These are phyloP conservation scores for Regulus satrapa DNA, from an alignment of 2,113 vertebrate species.

Conservation along the genomic window DNA sequence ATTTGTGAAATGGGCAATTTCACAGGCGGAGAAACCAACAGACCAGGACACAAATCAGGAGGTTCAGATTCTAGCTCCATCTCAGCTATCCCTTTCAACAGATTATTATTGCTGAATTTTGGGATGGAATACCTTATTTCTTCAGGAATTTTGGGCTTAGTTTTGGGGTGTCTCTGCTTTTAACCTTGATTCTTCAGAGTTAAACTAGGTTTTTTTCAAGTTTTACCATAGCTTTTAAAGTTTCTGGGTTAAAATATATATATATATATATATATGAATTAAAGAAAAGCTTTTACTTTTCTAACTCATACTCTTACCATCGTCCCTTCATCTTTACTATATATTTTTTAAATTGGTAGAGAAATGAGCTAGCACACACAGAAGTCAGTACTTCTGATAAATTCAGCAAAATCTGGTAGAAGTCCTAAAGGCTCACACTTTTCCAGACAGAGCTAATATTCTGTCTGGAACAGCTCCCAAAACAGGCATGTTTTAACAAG, in stretches of 20 bases:
- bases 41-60: neutral
- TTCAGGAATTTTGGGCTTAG: neutral
- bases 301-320: neutral
- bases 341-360: neutral
- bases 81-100: neutral
- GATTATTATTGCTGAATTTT: neutral
- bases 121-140: neutral
- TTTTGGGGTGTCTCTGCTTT: neutral
- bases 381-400: neutral
- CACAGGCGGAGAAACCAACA: neutral
- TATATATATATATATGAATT: neutral
- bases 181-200: neutral
- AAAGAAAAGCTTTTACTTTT: neutral
- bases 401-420: neutral
- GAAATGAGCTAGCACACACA: neutral
- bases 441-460: neutral
- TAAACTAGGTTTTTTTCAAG: neutral
- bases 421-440: neutral
- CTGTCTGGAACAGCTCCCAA: neutral
- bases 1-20: neutral
- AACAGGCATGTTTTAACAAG: constrained; percentile 40
- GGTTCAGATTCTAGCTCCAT: neutral
- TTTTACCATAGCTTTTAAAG: neutral
- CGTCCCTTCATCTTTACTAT: neutral
- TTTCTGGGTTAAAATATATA: neutral